Percentiles rank a stretch among this genome's conserved stretches.
phyloP scores from a whole-genome alignment of 2,888 invertebrate genomes.

The Lasioglossum marginatum region DNA sequence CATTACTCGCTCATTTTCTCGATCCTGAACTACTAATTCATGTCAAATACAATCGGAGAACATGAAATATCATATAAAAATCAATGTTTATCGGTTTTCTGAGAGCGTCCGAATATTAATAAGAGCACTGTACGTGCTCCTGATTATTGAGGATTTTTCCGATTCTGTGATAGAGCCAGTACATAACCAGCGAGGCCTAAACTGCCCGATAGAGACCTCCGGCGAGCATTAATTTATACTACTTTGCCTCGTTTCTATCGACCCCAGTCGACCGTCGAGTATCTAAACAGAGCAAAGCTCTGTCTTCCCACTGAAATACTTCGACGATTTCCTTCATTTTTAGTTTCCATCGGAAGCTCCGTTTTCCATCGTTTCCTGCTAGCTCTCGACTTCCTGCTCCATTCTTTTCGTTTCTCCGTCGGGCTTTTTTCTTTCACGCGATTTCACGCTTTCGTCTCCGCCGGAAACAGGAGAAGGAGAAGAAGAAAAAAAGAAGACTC shows the following conservation, averaged over 20 bases:
- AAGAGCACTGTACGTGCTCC: background rate
- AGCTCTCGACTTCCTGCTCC: constrained; percentile 33
- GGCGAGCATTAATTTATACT: constrained; percentile 26
- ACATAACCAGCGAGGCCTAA: background rate
- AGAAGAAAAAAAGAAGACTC: constrained; percentile 19
- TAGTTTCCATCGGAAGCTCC: constrained; percentile 47
- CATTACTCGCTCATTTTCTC: too few relatives aligned
- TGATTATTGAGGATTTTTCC: background rate
- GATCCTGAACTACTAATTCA: too few relatives aligned
- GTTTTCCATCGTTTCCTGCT: constrained; percentile 44
- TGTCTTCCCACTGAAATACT: constrained; percentile 44
- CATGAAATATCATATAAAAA: too few relatives aligned
- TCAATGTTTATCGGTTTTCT: too few relatives aligned
- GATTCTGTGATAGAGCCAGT: background rate
- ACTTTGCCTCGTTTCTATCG: constrained; percentile 15
- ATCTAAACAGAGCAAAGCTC: constrained; percentile 17
- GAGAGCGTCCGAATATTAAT: too few relatives aligned
- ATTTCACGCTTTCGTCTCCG: constrained; percentile 43
- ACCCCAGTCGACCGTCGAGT: background rate
- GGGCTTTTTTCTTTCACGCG: constrained; percentile 23
- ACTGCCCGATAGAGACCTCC: background rate
- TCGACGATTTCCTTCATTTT: constrained; percentile 45
- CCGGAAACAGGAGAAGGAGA: constrained; percentile 26
- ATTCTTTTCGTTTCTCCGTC: constrained; percentile 21
- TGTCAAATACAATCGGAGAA: too few relatives aligned